Conservation (phyloP, 2,888 invertebrate species). For the Heteromurus nitidus region DNA sequence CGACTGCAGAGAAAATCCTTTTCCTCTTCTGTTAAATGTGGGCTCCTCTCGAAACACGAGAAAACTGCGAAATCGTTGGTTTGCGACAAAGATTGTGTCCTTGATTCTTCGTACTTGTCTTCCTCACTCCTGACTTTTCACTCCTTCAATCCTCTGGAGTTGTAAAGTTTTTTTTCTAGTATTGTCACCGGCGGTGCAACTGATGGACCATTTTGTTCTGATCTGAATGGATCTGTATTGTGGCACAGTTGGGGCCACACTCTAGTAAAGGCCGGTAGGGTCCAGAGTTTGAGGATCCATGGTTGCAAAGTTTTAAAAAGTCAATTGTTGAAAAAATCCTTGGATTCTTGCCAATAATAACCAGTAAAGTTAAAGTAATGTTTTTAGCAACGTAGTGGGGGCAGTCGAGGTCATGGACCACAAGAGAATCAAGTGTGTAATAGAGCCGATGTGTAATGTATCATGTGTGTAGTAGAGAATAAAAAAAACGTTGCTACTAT, state of each 20-base stretch:
- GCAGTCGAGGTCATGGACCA: slow-evolving; percentile 56
- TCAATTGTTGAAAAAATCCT: neutral
- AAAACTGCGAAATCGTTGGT: too few species aligned
- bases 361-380: slow-evolving; percentile 42
- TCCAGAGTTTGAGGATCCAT: slow-evolving; percentile 72
- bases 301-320: neutral
- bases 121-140: neutral
- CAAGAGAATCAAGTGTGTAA: slow-evolving; percentile 33
- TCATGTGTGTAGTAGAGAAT: neutral
- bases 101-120: neutral
- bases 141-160: too few species aligned
- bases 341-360: slow-evolving; percentile 46
- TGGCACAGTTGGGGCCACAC: neutral
- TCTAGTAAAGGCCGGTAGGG: slow-evolving; percentile 72
- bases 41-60: too few species aligned
- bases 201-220: slow-evolving; percentile 28
- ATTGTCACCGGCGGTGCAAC: slow-evolving; percentile 7
- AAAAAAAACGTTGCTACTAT: neutral
- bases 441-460: neutral
- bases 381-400: slow-evolving; percentile 42
- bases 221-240: too few species aligned
- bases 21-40: too few species aligned
- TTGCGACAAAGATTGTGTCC: neutral
- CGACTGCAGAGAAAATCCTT: too few species aligned
- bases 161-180: neutral